Conservation (phyloP, 2,797 vertebrate species). For the Manis pentadactyla region DNA sequence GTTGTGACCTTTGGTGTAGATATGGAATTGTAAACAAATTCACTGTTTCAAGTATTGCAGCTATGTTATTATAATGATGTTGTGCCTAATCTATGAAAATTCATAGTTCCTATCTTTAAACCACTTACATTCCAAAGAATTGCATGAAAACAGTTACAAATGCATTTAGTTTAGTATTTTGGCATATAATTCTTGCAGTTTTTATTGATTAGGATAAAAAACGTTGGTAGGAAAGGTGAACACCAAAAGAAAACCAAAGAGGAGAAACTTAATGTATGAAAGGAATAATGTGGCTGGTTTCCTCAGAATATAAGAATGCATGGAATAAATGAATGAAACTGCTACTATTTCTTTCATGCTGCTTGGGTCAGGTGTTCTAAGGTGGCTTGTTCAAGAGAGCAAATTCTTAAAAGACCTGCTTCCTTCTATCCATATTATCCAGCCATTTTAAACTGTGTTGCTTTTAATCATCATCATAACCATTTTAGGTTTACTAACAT, state of each 20-base stretch:
- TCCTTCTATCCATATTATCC: not conserved
- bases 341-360: not conserved
- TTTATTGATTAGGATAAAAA: not conserved
- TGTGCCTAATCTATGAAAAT: not conserved
- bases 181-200: not conserved
- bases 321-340: not conserved
- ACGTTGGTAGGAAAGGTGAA: not conserved
- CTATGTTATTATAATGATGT: not conserved
- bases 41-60: not conserved
- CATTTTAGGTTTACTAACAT: conserved; percentile 14
- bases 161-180: not conserved
- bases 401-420: not conserved
- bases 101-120: not conserved
- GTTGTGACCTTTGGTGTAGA: not conserved
- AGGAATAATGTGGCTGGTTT: not conserved
- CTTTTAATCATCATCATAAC: not conserved
- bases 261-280: not conserved
- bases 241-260: not conserved
- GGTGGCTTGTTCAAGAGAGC: conserved; percentile 5
- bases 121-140: conserved; percentile 29
- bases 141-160: not conserved
- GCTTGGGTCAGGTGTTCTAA: not conserved
- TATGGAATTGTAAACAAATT: not conserved
- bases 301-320: not conserved
- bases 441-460: not conserved